Base-by-base conservation (phyloP, 2,888 invertebrate genomes). In the Netelia fuscicornis region DNA sequence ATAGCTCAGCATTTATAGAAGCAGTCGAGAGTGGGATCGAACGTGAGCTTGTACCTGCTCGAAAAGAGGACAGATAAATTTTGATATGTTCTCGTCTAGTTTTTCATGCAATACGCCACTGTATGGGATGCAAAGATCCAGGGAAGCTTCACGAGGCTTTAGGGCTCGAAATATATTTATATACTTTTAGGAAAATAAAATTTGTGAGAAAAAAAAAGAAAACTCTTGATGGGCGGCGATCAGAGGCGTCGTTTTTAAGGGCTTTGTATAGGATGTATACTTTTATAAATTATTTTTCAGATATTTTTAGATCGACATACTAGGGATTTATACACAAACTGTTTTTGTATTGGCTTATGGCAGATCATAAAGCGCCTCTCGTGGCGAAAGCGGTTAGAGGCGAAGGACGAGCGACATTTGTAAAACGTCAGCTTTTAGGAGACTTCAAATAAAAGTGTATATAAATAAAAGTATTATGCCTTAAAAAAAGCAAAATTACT, bases 41-140 rank as follows among this genome's bases (percentile, higher is more conserved):
- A 65, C 54, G 44, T 58, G 6, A 13, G 48, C 52, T 67, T 71
- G 70, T 30, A 64, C 64, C 48, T 58, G 65, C 37, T 83, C 30
- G 11, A 42, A 80, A 25, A 65, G 75, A 71, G 71, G 52, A 71
- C 71, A 81, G 58, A 81, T 64, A 71, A 76, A 65, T 84, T 81
- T 83, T 70, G 44, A 81, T 64, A 68, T 48, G 5, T 56, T 76
- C 10, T 48, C 37, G 25, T 44, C 25, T 62, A 48, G 48, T 25
- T 77, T 23, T 71, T 23, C n/a, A 23, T 44, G 23, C 17, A 42
- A 48, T 58, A 56, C 20, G 30, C 17, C 13, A 13, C 10, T 6
- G 30, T 20, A 44, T 30, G 30, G 65, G 48, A 77, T 77, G 56
- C 20, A 30, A 58, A 60, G 37, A 62, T 25, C 13, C 0, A 23